Conservation (phyloP, 2,113 vertebrate species). For the Rhynchopsitta pachyrhyncha region DNA sequence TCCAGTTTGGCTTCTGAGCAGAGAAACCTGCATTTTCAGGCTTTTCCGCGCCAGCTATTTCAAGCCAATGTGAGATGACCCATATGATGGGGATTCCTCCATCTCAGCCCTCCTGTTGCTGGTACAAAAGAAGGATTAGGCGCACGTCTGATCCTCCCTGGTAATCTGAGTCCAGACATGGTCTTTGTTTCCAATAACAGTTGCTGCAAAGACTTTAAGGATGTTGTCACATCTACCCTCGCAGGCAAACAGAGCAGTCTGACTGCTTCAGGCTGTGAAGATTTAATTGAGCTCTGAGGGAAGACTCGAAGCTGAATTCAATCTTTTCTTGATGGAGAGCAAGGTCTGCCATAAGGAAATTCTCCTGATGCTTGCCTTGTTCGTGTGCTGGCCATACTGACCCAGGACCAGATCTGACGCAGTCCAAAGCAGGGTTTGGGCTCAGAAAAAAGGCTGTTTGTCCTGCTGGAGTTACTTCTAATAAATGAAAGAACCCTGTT, state of each 20-base stretch:
- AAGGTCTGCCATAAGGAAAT: not conserved
- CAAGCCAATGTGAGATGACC: not conserved
- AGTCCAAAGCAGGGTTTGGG: not conserved
- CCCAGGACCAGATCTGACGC: not conserved
- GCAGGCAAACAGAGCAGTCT: not conserved
- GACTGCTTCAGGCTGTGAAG: constrained; percentile 32
- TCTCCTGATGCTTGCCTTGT: not conserved
- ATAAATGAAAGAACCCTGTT: not conserved
- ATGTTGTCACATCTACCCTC: not conserved
- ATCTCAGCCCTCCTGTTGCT: not conserved
- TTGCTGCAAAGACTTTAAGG: constrained; percentile 2
- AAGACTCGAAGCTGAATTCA: constrained; percentile 7
- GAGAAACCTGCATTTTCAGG: fast-evolving
- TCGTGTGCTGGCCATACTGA: fast-evolving
- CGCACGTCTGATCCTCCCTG: not conserved
- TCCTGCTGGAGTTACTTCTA: not conserved
- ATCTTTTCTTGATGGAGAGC: not conserved
- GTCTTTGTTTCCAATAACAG: constrained; percentile 4
- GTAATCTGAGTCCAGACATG: not conserved
- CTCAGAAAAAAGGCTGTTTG: not conserved
- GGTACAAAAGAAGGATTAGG: not conserved
- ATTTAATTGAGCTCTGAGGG: constrained; percentile 41
- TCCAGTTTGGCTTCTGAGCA: not conserved
- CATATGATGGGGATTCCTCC: not conserved
- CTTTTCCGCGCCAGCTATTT: not conserved